Percentiles rank a stretch among this genome's conserved stretches.
phyloP scores from a whole-genome alignment of 2,113 vertebrate genomes.

The Tichodroma muraria region DNA sequence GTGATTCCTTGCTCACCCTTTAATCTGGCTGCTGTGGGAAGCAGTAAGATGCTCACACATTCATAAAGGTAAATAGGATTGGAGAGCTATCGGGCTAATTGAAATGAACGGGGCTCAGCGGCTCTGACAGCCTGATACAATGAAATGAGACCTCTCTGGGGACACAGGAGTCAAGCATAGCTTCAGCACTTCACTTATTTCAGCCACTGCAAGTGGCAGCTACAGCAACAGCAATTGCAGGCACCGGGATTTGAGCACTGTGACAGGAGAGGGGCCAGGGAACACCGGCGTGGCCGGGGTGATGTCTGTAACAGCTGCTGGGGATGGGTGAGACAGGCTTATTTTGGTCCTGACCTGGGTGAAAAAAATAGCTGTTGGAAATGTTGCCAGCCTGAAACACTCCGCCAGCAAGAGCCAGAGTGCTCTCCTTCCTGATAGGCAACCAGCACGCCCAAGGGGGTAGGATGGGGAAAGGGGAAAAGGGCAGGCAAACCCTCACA shows the following conservation, averaged over 20 bases:
- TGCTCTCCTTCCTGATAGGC: background rate
- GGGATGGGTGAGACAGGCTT: background rate
- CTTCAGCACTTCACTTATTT: background rate
- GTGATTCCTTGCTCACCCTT: background rate
- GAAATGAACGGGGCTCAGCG: conserved; percentile 2
- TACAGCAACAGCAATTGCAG: background rate
- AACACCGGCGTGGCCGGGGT: rapidly evolving
- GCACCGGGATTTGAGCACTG: rapidly evolving
- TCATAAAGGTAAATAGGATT: conserved; percentile 46
- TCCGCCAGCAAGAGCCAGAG: background rate
- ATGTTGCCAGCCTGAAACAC: background rate
- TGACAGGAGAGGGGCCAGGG: background rate
- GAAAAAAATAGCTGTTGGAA: conserved; percentile 9
- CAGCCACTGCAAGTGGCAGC: conserved; percentile 10
- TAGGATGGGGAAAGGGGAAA: background rate
- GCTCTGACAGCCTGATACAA: background rate
- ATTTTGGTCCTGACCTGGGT: conserved; percentile 25
- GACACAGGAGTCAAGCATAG: background rate
- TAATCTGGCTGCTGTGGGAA: background rate
- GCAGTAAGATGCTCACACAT: background rate
- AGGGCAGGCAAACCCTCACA: background rate
- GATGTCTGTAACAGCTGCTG: conserved; percentile 40
- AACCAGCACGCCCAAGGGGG: rapidly evolving
- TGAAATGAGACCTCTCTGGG: background rate
- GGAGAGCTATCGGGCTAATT: conserved; percentile 16